Conservation (phyloP, 2,113 vertebrate genomes). For the Pedionomus torquatus region DNA sequence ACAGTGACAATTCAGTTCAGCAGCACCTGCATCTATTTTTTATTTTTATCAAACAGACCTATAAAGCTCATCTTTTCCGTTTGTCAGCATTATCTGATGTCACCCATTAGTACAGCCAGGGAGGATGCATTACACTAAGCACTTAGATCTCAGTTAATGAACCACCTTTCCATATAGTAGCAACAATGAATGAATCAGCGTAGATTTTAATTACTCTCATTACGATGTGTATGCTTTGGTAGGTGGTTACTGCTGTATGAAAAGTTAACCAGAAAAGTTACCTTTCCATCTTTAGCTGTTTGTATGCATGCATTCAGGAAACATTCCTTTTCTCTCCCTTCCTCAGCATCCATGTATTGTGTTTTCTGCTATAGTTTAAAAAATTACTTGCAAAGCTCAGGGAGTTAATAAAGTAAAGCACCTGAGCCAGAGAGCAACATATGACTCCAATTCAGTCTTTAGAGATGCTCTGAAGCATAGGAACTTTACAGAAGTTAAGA, state of each 20-base stretch:
- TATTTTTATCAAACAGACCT: constrained; percentile 57
- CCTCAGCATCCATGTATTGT: background rate
- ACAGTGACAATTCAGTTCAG: constrained; percentile 12
- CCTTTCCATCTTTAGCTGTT: constrained; percentile 2
- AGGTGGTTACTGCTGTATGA: background rate
- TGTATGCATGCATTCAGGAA: constrained; percentile 25
- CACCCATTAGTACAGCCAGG: constrained; percentile 34
- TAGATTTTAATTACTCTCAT: constrained; percentile 43
- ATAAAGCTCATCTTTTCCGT: constrained; percentile 65
- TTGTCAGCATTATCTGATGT: constrained; percentile 20
- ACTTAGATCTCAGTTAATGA: constrained; percentile 24
- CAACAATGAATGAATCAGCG: background rate
- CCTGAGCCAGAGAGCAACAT: background rate
- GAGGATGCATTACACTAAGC: background rate
- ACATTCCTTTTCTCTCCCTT: background rate
- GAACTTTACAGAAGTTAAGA: background rate
- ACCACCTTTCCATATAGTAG: constrained; percentile 24
- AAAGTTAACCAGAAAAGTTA: constrained; percentile 46
- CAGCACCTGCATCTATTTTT: constrained; percentile 21
- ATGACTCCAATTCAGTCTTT: background rate
- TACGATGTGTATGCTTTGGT: constrained; percentile 36
- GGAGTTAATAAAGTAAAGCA: background rate
- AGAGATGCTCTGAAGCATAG: background rate
- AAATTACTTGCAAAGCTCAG: constrained; percentile 53
- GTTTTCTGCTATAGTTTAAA: constrained; percentile 34